Conservation (phyloP, 2,888 invertebrate species). For the Stenodera caucasica region DNA sequence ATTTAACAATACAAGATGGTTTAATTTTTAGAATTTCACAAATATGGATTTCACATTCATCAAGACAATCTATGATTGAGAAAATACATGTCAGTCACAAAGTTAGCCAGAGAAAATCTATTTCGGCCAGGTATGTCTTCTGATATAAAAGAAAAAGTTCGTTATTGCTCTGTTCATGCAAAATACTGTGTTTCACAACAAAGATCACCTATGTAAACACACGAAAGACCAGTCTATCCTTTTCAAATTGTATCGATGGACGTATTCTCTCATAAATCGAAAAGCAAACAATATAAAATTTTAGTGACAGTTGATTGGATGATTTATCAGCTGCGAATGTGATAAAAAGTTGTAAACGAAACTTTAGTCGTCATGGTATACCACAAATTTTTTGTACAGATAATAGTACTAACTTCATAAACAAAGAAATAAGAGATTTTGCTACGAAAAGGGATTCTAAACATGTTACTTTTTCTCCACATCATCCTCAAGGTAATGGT, state of each 20-base stretch:
- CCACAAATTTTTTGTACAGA: conserved; percentile 11
- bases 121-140: conserved; percentile 18
- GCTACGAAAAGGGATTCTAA: conserved; percentile 30
- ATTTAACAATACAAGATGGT: conserved; percentile 18
- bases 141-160: conserved; percentile 16
- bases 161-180: conserved; percentile 11
- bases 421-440: conserved; percentile 18
- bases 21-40: conserved; percentile 26
- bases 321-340: neutral
- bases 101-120: conserved; percentile 11
- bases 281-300: conserved; percentile 4
- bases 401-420: conserved; percentile 19
- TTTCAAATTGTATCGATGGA: conserved; percentile 28
- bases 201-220: conserved; percentile 14
- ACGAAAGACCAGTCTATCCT: conserved; percentile 18
- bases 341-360: neutral
- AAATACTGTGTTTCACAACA: conserved; percentile 4
- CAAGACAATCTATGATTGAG: conserved; percentile 1
- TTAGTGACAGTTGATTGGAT: neutral
- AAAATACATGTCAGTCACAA: conserved; percentile 14
- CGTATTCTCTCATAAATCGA: conserved; percentile 16
- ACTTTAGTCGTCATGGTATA: neutral
- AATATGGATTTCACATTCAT: conserved; percentile 25
- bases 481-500: conserved; percentile 33
- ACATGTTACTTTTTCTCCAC: conserved; percentile 31